These are phyloP conservation scores for Scarus forsteni DNA, from an alignment of 2,797 vertebrate species.

Conservation along the genomic window DNA sequence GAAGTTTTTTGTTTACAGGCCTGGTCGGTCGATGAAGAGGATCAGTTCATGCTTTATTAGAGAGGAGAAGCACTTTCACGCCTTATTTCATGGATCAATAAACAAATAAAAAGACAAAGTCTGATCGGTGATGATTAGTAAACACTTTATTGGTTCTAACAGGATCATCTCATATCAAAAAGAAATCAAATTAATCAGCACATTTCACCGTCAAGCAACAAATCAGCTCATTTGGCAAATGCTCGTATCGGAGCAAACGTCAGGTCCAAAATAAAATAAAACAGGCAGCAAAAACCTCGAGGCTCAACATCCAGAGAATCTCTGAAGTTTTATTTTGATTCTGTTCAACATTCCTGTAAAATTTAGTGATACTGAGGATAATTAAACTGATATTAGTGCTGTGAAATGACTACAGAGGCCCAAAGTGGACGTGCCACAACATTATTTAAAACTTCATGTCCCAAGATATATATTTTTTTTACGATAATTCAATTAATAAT, in stretches of 20 bases:
- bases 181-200: slow-evolving; percentile 45
- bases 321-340: not conserved
- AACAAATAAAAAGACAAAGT: not conserved
- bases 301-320: not conserved
- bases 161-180: slow-evolving; percentile 48
- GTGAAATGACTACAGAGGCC: not conserved
- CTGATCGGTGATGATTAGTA: slow-evolving; percentile 40
- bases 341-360: not conserved
- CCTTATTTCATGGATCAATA: not conserved
- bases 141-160: slow-evolving; percentile 78
- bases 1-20: not conserved
- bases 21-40: not conserved
- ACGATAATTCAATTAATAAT: no score
- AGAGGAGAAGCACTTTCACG: not conserved
- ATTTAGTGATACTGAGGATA: no score
- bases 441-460: no score
- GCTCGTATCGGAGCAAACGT: not conserved
- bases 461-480: no score
- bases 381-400: not conserved
- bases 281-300: not conserved
- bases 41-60: no score
- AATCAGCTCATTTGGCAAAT: slow-evolving; percentile 45
- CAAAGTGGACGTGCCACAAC: no score
- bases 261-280: not conserved
- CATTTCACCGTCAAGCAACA: slow-evolving; percentile 40